phyloP scores from a whole-genome alignment of 2,797 vertebrate species.

The Phyllotis vaccarum region DNA sequence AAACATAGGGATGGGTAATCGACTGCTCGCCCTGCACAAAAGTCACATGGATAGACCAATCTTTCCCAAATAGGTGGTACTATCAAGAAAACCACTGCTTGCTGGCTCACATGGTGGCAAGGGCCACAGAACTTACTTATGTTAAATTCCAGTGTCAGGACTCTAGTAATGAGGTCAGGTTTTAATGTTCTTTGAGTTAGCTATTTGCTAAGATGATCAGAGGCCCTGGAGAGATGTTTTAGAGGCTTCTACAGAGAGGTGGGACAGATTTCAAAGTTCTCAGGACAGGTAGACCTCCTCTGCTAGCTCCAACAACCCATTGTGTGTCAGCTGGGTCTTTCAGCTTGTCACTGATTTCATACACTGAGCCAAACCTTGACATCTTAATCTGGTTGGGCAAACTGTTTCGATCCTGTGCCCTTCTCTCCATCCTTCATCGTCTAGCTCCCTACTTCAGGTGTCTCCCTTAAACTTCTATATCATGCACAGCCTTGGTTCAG shows the following conservation, averaged over 20 bases:
- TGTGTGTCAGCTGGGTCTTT: neutral
- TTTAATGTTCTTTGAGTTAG: neutral
- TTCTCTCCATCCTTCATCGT: neutral
- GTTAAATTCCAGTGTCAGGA: neutral
- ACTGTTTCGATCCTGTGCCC: neutral
- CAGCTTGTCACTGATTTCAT: neutral
- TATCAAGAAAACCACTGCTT: neutral
- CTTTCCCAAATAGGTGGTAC: neutral
- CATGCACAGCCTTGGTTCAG: neutral
- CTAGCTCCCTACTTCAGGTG: neutral
- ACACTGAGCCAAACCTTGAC: neutral
- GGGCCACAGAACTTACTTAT: neutral
- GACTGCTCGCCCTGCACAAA: neutral
- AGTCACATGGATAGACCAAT: neutral
- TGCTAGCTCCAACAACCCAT: neutral
- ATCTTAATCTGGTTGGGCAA: neutral
- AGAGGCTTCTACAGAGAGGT: neutral
- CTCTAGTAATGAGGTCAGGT: neutral
- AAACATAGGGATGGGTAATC: neutral
- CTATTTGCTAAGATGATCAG: slow-evolving; percentile 7
- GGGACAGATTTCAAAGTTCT: neutral
- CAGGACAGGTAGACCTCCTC: neutral
- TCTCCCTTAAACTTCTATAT: neutral
- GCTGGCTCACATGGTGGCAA: neutral
- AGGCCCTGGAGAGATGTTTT: neutral